These are phyloP conservation scores for Aptenodytes patagonicus DNA, from an alignment of 2,113 vertebrate species.

Conservation along the genomic window DNA sequence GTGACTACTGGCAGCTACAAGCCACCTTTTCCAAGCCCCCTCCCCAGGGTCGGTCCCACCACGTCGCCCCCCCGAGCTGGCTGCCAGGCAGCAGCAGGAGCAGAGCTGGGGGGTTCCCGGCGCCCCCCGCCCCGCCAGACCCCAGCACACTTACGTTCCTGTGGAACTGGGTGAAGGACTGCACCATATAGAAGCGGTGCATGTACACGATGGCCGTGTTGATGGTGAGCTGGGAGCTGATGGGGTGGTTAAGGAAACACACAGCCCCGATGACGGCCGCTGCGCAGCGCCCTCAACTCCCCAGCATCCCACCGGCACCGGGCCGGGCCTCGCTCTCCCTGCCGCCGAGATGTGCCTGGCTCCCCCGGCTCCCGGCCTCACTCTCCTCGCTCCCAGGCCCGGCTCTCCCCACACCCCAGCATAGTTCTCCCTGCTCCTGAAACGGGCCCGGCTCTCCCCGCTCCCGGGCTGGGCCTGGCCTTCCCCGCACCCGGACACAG, in stretches of 20 bases:
- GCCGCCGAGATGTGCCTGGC: rapidly evolving
- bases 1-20: rapidly evolving
- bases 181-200: slow-evolving; percentile 98
- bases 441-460: too few species aligned
- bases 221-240: slow-evolving; percentile 93
- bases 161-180: slow-evolving; percentile 94
- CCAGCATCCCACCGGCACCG: neutral
- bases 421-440: too few species aligned
- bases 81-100: neutral
- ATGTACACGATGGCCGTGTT: slow-evolving; percentile 97
- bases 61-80: rapidly evolving
- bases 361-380: neutral
- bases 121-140: neutral
- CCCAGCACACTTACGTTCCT: slow-evolving; percentile 83
- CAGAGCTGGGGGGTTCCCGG: neutral
- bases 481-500: too few species aligned
- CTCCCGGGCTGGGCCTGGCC: too few species aligned
- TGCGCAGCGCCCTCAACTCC: rapidly evolving
- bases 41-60: neutral
- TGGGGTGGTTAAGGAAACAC: slow-evolving; percentile 72
- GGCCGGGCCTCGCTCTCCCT: neutral
- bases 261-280: neutral
- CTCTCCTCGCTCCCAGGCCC: too few species aligned
- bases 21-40: neutral
- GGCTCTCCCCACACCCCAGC: too few species aligned